Conservation (phyloP, 2,888 invertebrate species). For the Drosophila setosimentum region DNA sequence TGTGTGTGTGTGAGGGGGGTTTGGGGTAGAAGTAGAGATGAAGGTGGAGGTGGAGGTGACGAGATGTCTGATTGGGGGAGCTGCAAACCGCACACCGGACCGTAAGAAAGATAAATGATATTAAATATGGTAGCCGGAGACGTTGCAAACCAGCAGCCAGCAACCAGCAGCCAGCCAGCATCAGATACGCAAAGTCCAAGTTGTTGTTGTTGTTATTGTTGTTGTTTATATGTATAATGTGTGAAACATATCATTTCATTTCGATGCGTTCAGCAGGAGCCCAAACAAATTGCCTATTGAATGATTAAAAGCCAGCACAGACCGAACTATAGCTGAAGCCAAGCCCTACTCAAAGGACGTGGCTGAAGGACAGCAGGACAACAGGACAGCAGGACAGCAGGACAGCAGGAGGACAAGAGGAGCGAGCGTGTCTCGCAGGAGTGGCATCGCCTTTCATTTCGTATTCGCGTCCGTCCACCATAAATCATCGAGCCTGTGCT, state of each 20-base stretch:
- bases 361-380: constrained; percentile 13
- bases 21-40: not conserved
- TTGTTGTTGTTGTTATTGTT: constrained; percentile 37
- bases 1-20: no score
- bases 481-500: constrained; percentile 64
- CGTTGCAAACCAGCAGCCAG: not conserved
- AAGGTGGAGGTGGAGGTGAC: not conserved
- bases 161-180: not conserved
- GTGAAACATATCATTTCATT: constrained; percentile 73
- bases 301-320: constrained; percentile 69
- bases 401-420: not conserved
- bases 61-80: not conserved
- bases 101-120: constrained; percentile 78
- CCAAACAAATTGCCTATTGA: constrained; percentile 81
- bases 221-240: constrained; percentile 46
- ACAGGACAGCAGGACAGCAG: constrained; percentile 19
- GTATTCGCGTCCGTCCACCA: constrained; percentile 69
- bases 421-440: constrained; percentile 33
- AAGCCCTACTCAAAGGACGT: constrained; percentile 33
- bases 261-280: constrained; percentile 35
- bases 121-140: constrained; percentile 68
- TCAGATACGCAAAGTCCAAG: constrained; percentile 16
- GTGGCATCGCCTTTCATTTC: constrained; percentile 55
- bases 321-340: constrained; percentile 3
- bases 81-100: constrained; percentile 64